Evolutionary conservation across 2,797 vertebrate genomes (phyloP).

Genomic region (Ibycter americanus): DNA sequence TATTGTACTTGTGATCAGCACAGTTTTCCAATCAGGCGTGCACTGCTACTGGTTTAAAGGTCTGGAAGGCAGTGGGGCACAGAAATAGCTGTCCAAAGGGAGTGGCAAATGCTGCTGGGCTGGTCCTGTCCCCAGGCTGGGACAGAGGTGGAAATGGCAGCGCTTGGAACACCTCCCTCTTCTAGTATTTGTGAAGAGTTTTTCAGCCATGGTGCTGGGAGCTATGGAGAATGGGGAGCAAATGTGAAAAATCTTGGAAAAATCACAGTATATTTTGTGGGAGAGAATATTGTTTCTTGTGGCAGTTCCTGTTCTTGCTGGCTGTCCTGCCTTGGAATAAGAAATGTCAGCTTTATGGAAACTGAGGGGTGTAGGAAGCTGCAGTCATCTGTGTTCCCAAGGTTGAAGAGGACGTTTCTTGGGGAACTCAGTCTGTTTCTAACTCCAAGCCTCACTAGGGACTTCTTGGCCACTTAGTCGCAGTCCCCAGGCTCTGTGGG

Average conservation of each 20-base stretch:
- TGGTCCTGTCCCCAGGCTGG: neutral
- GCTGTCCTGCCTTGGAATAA: neutral
- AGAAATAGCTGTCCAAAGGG: neutral
- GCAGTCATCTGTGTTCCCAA: accelerated
- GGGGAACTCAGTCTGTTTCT: neutral
- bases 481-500: accelerated
- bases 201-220: neutral
- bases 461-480: accelerated
- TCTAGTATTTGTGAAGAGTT: neutral
- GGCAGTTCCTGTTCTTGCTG: neutral
- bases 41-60: neutral
- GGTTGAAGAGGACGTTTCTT: neutral
- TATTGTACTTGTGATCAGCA: neutral
- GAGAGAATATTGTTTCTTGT: neutral
- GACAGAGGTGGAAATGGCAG: neutral
- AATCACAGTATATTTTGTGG: accelerated
- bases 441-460: neutral
- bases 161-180: neutral
- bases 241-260: neutral
- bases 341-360: neutral
- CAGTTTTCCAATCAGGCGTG: neutral
- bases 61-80: neutral
- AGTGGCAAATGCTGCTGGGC: neutral
- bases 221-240: neutral
- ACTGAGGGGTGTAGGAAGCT: neutral